Evolutionary conservation across 2,797 vertebrate genomes (phyloP).

Genomic region (Novumbra hubbsi): DNA sequence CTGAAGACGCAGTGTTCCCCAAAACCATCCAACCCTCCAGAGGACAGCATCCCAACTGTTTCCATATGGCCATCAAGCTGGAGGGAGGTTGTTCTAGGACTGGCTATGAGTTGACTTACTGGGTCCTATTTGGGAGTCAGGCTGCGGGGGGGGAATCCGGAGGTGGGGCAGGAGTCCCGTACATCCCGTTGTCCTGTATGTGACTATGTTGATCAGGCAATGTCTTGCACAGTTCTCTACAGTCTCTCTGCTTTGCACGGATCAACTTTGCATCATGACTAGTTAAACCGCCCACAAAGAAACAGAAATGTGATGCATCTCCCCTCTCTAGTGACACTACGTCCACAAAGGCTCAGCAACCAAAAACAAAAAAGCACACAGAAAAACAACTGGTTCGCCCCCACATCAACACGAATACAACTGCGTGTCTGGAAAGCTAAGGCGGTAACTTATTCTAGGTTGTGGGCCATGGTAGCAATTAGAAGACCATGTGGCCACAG

Average conservation of each 20-base stretch:
- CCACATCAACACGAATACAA: slow-evolving; percentile 30
- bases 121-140: slow-evolving; percentile 38
- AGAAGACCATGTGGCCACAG: slow-evolving; percentile 67
- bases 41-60: slow-evolving; percentile 65
- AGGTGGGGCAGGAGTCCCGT: no score
- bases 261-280: slow-evolving; percentile 14
- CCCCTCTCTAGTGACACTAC: slow-evolving; percentile 16
- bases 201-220: no score
- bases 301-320: slow-evolving; percentile 8
- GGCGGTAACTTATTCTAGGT: slow-evolving; percentile 44
- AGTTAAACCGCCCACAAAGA: slow-evolving; percentile 10
- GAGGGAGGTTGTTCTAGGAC: slow-evolving; percentile 58
- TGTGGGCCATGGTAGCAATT: slow-evolving; percentile 68
- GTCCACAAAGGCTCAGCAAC: slow-evolving; percentile 31
- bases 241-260: background rate
- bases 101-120: slow-evolving; percentile 44
- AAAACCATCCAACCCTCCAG: slow-evolving; percentile 63
- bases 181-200: no score
- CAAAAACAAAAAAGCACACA: slow-evolving; percentile 36
- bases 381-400: slow-evolving; percentile 17
- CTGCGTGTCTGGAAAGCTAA: slow-evolving; percentile 35
- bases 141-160: slow-evolving; percentile 9
- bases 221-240: background rate
- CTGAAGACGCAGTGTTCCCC: slow-evolving; percentile 59
- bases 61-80: slow-evolving; percentile 70